Evolutionary conservation across 1,140 invertebrate species (phyloP), one percentile per base, ranked within the genome.

Genomic region (Neomicropteryx cornuta): DNA sequence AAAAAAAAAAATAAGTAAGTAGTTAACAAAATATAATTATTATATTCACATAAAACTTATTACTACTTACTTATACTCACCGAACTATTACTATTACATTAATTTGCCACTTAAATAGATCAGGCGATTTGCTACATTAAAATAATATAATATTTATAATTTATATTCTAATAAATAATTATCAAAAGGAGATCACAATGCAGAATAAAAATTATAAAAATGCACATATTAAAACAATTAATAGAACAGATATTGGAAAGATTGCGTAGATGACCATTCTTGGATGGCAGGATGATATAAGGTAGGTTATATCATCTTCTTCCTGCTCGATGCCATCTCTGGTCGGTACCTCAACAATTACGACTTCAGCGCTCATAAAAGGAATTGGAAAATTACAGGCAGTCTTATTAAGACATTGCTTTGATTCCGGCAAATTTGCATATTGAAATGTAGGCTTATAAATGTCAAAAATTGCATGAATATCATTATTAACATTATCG

Each of bases 391-490:
- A 85, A 10, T 62, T 73, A 61, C 84, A 88, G 51, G 81, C 67
- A 1, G 83, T 86, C 50, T 73, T 62, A 60, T 87, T 87, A 11
- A 84, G 57, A 58, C 85, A 88, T 17, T 68, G 58, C 47, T 72
- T 73, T 10, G 73, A 72, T 27, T 75, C 71, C 3, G 76, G 73
- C 44, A 79, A 69, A 50, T 86, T 86, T 27, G 78, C 72, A 55
- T 82, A 83, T 54, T 79, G 75, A 58, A 83, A 83, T 41, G 81
- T 80, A 4, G 84, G 82, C 49, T 87, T 88, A 49, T 81, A 80
- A 49, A 88, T 86, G 64, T 86, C 79, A 60, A 88, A 87, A 43
- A 83, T 71, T 8, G 79, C 81, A 60, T 86, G 79, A 44, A 88
- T 83, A 53, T 83, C 77, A 59, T 87, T 88, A 4, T 64, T 71